Evolutionary conservation across 1,140 invertebrate genomes (phyloP), one percentile per base, ranked within the genome.

Genomic region (Drosophila nannoptera): DNA sequence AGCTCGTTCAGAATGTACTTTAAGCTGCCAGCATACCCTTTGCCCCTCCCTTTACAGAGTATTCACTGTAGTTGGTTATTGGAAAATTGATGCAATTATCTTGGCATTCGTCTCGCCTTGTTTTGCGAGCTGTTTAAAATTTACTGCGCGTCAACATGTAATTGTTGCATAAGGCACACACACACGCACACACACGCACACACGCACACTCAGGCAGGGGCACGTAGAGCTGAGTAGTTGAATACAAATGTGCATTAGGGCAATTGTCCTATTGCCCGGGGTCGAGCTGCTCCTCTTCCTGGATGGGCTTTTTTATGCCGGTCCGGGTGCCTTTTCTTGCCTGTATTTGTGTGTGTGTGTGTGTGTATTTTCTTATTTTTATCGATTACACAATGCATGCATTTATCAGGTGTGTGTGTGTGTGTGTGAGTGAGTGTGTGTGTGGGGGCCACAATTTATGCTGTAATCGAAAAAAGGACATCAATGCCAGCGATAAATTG

Each of bases 381-480:
- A 83, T 83, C 80, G 80, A 83, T 83, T 83, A 84, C 81, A 83
- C 80, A 83, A 83, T 84, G 81, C 73, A 80, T 84, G 80, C 80
- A 78, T 83, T 83, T 83, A 83, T 83, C 80, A 84, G 80, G 61
- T 62, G 48, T 58, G 36, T 55, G 14, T 29, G 36, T 31, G 43
- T 31, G 4, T 35, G 45, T 49, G 14, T 58, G 36, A 22, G 29
- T 12, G 45, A 56, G 33, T 59, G 38, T 65, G 36, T 53, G 46
- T 12, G 43, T 55, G 50, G 48, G 76, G 70, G 68, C 80, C 80
- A 78, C 80, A 84, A 83, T 83, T 83, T 83, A 84, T 83, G 76
- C 80, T 83, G 80, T 84, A 83, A 83, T 83, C 80, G 75, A 84
- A 84, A 66, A 84, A 80, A 83, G 80, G 69, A 83, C 80, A 84